Evolutionary conservation across 2,888 invertebrate species (phyloP), one percentile per base, ranked within the genome.

Genomic region (Clistopyga incitator): DNA sequence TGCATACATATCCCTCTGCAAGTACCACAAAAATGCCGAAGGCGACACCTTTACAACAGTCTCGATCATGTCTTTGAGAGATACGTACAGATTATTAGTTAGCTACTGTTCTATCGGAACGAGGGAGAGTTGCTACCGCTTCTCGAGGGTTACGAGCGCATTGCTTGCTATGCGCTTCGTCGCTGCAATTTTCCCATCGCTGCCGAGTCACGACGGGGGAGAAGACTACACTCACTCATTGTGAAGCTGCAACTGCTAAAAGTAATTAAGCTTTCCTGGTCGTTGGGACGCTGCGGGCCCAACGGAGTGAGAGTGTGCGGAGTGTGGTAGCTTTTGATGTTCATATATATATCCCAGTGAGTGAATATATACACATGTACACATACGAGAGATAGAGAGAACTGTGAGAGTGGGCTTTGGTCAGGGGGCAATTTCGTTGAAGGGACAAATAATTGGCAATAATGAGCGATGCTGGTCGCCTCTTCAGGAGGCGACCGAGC

Each of bases 361-460:
- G 38, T 10, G 38, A 8, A 38, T 38, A 38, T 38, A 38, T 38
- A 38, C 34, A 34, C n/a, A 8, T 18, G n/a, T 18, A 6, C 2
- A n/a, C 6, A 50, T 4, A 6, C n/a, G n/a, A 4, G 6, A 6
- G 54, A 52, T 34, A 59, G 50, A 25, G 42, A 54, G 68, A 47
- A 52, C 74, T 74, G 80, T 70, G 29, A 13, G n/a, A 78, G 84
- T 78, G 78, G 45, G 15, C 52, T 70, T 81, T 78, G 78, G 84
- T 81, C 80, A 78, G 84, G 81, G 82, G 81, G 84, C 84, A 80
- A 87, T 86, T 87, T 88, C 75, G 84, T 84, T 87, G 74, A 81
- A 84, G 85, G 84, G 87, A 86, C 86, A 83, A 86, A 86, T 87
- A 89, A 88, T 89, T 88, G 87, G 84, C 86, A 84, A 85, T 88